Percentiles rank a stretch among this genome's conserved stretches.
Conservation (phyloP, 2,113 vertebrate genomes). For the Vimba vimba region DNA sequence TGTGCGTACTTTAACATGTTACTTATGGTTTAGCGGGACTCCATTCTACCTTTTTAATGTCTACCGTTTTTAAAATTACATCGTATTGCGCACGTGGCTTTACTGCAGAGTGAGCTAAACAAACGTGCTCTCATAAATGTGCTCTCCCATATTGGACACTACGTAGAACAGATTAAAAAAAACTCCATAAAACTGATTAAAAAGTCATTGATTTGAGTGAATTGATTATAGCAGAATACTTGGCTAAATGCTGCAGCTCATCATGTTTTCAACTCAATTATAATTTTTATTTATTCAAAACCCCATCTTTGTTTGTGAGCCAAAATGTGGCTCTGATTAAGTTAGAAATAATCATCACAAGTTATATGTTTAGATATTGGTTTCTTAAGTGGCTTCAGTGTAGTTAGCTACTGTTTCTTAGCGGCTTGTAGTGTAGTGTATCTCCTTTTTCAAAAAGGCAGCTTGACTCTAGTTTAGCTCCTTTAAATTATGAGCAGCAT, state of each 20-base stretch:
- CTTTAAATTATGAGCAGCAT: background rate
- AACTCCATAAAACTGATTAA: background rate
- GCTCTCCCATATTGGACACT: background rate
- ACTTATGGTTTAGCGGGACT: no score
- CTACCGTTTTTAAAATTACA: background rate
- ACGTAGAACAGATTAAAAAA: background rate
- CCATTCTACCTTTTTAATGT: background rate
- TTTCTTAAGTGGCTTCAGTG: no score
- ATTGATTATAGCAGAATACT: conserved; percentile 11
- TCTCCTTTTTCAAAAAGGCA: background rate
- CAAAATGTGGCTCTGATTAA: background rate
- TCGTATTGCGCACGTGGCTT: background rate
- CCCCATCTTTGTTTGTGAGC: background rate
- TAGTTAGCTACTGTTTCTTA: background rate
- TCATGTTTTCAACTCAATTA: background rate
- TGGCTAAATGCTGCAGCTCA: conserved; percentile 4
- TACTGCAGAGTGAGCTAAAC: background rate
- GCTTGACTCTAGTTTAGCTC: background rate
- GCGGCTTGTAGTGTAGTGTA: background rate
- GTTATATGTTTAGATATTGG: background rate
- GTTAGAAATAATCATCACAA: background rate
- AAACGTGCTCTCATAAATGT: background rate
- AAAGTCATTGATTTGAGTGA: background rate
- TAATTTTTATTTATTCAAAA: background rate
- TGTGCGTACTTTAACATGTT: no score